A percentile compares a stretch with the other conserved stretches of the same genome.
These are phyloP conservation scores for Drosophila multiciliata DNA, from an alignment of 2,888 invertebrate genomes.

Conservation along the genomic window DNA sequence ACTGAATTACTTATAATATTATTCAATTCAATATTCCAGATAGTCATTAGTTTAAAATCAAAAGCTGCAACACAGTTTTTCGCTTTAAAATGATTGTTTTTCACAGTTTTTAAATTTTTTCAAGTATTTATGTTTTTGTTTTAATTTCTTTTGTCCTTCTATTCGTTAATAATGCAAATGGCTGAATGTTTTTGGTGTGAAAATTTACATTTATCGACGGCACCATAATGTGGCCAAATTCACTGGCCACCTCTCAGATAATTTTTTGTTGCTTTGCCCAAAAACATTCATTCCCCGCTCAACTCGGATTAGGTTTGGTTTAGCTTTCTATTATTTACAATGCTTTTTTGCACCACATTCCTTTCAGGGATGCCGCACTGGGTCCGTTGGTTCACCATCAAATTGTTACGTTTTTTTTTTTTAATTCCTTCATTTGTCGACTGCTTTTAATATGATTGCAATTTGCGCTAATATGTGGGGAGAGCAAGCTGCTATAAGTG, in stretches of 20 bases:
- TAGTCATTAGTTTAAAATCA: constrained; percentile 19
- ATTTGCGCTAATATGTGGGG: constrained; percentile 63
- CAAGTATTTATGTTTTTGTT: background rate
- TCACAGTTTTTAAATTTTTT: background rate
- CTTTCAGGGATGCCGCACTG: constrained; percentile 28
- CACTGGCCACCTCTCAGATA: constrained; percentile 19
- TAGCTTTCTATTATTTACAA: constrained; percentile 36
- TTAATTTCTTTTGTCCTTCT: constrained; percentile 7
- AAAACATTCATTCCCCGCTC: background rate
- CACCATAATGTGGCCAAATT: constrained; percentile 30
- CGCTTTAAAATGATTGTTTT: constrained; percentile 14
- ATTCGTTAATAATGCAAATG: constrained; percentile 65
- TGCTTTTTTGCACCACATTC: constrained; percentile 52
- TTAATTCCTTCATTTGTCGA: constrained; percentile 45
- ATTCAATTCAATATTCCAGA: background rate
- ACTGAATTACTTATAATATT: background rate
- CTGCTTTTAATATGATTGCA: constrained; percentile 80
- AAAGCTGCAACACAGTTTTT: constrained; percentile 20
- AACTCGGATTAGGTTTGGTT: constrained; percentile 63
- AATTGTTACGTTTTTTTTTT: constrained; percentile 34
- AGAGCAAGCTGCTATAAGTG: constrained; percentile 21
- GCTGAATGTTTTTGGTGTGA: constrained; percentile 53
- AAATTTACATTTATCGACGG: constrained; percentile 61
- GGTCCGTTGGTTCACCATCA: constrained; percentile 30
- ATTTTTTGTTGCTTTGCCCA: constrained; percentile 23